phyloP scores from a whole-genome alignment of 23 tunicate species.

The Halocynthia aurantium region DNA sequence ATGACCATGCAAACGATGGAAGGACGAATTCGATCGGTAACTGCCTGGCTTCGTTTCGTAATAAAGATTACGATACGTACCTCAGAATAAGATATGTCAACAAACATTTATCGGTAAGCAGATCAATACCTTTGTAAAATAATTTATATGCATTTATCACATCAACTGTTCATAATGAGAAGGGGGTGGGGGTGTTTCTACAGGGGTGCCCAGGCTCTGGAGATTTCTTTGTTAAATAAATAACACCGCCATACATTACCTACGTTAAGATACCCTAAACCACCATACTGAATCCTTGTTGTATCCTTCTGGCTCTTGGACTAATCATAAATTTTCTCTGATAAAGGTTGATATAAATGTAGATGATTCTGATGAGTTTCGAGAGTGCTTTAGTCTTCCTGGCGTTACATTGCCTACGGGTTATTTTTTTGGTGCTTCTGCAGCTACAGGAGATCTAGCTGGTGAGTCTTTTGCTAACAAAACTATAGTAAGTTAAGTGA shows the following conservation, averaged over 20 bases:
- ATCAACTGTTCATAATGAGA: no score
- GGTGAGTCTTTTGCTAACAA: conserved; percentile 15
- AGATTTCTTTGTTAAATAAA: no score
- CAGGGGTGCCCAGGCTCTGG: no score
- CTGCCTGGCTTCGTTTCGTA: conserved; percentile 79
- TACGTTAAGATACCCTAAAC: background rate
- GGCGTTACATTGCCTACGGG: conserved; percentile 67
- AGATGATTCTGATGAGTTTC: conserved; percentile 47
- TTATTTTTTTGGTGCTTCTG: conserved; percentile 78
- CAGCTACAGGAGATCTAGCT: conserved; percentile 91
- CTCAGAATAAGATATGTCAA: conserved; percentile 59
- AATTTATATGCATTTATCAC: no score
- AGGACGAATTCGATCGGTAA: conserved; percentile 52
- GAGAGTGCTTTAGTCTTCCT: conserved; percentile 45
- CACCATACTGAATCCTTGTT: background rate
- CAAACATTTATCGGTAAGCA: conserved; percentile 54
- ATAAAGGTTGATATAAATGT: conserved; percentile 42
- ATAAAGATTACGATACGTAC: conserved; percentile 72
- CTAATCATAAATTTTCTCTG: no score
- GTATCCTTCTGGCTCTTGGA: no score
- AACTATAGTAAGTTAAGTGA: background rate
- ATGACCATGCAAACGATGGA: conserved; percentile 74
- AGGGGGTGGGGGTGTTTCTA: no score
- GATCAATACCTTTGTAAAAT: background rate
- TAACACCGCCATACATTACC: no score